Percentiles rank a stretch among this genome's conserved stretches.
These are phyloP conservation scores for Ellobium chinense DNA, from an alignment of 2,888 invertebrate genomes.

Conservation along the genomic window DNA sequence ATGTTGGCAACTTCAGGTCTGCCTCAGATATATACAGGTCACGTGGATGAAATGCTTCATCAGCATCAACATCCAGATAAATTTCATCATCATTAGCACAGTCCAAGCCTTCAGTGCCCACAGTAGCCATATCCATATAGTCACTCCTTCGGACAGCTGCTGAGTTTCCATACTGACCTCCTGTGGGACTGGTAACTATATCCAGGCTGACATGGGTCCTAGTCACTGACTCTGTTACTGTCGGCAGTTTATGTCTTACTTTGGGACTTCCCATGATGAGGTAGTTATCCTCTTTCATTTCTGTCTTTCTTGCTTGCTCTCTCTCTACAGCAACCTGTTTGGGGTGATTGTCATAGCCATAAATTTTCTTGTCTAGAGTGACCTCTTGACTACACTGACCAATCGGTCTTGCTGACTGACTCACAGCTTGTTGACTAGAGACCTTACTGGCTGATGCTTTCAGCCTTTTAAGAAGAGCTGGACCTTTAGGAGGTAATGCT, in stretches of 20 bases:
- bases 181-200: background rate
- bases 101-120: conserved; percentile 7
- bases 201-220: conserved; percentile 42
- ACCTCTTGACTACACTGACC: background rate
- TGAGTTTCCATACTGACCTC: background rate
- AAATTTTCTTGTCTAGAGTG: background rate
- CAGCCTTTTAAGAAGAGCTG: conserved; percentile 59
- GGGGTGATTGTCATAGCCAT: conserved; percentile 47
- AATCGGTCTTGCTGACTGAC: background rate
- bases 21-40: conserved; percentile 47
- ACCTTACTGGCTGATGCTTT: background rate
- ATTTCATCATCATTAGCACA: conserved; percentile 39
- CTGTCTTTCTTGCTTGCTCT: conserved; percentile 8
- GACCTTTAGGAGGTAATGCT: conserved; percentile 72
- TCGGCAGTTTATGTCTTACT: conserved; percentile 20
- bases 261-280: conserved; percentile 53
- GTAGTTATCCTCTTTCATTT: conserved; percentile 48
- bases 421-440: background rate
- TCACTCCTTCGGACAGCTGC: conserved; percentile 50
- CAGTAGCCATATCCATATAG: conserved; percentile 65
- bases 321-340: background rate
- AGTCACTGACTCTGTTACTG: conserved; percentile 47
- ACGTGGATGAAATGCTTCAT: background rate
- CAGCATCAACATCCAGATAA: conserved; percentile 39
- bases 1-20: conserved; percentile 46